A percentile compares a stretch with the other conserved stretches of the same genome.
Conservation (phyloP, 2,888 invertebrate species). For the Falcaria lacertinaria region DNA sequence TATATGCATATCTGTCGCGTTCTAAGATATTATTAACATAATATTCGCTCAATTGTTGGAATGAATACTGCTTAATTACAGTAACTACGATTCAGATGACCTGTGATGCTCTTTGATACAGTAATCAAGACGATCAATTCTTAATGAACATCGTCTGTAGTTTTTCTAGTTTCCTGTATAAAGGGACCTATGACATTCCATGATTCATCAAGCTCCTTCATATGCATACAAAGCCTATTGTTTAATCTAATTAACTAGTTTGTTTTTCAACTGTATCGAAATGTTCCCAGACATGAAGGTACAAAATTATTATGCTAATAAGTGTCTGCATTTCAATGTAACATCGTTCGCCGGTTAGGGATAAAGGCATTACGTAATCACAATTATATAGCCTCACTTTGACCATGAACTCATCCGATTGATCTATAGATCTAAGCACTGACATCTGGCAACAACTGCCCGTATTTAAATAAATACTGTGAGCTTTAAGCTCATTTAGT, state of each 20-base stretch:
- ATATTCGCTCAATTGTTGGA: no score
- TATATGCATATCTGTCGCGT: no score
- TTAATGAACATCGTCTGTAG: no score
- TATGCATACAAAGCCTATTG: conserved; percentile 2
- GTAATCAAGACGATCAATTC: no score
- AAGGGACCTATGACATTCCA: neutral
- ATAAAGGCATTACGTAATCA: neutral
- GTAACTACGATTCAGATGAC: no score
- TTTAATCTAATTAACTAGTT: neutral
- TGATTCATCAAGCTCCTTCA: conserved; percentile 1
- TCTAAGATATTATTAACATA: no score
- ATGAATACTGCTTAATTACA: no score
- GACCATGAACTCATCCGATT: neutral
- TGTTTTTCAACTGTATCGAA: neutral
- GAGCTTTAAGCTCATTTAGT: neutral
- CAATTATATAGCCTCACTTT: neutral
- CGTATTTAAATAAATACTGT: neutral
- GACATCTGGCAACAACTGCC: neutral
- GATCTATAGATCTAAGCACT: neutral
- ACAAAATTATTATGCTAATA: neutral
- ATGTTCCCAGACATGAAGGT: neutral
- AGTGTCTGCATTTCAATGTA: neutral
- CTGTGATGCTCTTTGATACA: no score
- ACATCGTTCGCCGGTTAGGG: no score
- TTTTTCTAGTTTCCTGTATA: neutral